Evolutionary conservation across 2,888 invertebrate species (phyloP).

Genomic region (Charanyca ferruginea): DNA sequence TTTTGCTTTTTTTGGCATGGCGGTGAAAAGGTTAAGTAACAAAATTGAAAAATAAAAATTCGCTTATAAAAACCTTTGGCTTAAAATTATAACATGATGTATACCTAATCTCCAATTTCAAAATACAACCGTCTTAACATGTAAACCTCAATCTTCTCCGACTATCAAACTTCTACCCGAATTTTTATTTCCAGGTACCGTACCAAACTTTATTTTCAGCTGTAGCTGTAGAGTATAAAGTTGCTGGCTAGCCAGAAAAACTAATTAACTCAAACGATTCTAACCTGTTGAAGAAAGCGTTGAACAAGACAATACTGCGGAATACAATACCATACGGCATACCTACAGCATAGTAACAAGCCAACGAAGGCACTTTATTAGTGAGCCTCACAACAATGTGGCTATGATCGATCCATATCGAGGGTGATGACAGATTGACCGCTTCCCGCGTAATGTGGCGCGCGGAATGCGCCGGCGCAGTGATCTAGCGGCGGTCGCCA

Average conservation of each 20-base stretch:
- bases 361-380: conserved; percentile 48
- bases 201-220: neutral
- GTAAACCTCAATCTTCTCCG: no score
- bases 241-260: neutral
- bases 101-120: no score
- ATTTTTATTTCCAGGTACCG: no score
- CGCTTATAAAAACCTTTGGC: no score
- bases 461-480: conserved; percentile 64
- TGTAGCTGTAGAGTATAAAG: no score
- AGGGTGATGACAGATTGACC: conserved; percentile 74
- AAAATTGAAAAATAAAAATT: no score
- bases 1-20: no score
- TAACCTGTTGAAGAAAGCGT: conserved; percentile 1
- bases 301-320: conserved; percentile 30
- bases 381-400: conserved; percentile 65
- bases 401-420: conserved; percentile 74
- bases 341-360: conserved; percentile 42
- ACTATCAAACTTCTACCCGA: no score
- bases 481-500: conserved; percentile 73
- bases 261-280: neutral
- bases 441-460: conserved; percentile 69
- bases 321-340: conserved; percentile 17
- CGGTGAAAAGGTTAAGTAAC: no score
- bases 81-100: no score
- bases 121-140: no score